These are phyloP conservation scores for Phocides pigmalion DNA, from an alignment of 1,140 invertebrate genomes.

Conservation along the genomic window DNA sequence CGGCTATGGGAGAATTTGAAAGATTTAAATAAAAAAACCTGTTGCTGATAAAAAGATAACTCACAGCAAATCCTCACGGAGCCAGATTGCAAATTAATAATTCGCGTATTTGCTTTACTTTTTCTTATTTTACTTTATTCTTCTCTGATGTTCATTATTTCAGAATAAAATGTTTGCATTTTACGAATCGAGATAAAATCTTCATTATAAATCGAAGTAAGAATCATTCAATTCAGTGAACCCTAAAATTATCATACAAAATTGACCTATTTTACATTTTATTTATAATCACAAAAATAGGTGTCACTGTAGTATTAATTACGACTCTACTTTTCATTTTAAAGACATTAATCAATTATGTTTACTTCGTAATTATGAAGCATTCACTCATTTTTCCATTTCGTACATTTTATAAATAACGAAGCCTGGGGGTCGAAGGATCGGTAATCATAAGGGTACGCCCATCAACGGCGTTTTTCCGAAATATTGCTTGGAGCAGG, in stretches of 20 bases:
- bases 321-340: background rate
- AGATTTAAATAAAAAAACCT: background rate
- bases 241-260: slow-evolving; percentile 6
- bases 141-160: slow-evolving; percentile 14
- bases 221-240: slow-evolving; percentile 3
- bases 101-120: slow-evolving; percentile 22
- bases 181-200: slow-evolving; percentile 7
- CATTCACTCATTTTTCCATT: background rate
- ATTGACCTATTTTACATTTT: slow-evolving; percentile 5
- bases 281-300: background rate
- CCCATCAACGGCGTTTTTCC: background rate
- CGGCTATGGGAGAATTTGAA: too few species aligned
- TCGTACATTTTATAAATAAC: slow-evolving; percentile 3
- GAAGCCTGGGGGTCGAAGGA: background rate
- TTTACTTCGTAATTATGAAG: background rate
- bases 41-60: slow-evolving; percentile 2
- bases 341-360: background rate
- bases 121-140: slow-evolving; percentile 6
- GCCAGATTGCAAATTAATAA: slow-evolving; percentile 21
- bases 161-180: slow-evolving; percentile 1
- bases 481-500: background rate
- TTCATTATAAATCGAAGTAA: slow-evolving; percentile 7
- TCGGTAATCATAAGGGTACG: background rate
- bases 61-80: background rate
- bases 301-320: background rate